phyloP scores from a whole-genome alignment of 2,113 vertebrate species.

The Nettapus auritus region DNA sequence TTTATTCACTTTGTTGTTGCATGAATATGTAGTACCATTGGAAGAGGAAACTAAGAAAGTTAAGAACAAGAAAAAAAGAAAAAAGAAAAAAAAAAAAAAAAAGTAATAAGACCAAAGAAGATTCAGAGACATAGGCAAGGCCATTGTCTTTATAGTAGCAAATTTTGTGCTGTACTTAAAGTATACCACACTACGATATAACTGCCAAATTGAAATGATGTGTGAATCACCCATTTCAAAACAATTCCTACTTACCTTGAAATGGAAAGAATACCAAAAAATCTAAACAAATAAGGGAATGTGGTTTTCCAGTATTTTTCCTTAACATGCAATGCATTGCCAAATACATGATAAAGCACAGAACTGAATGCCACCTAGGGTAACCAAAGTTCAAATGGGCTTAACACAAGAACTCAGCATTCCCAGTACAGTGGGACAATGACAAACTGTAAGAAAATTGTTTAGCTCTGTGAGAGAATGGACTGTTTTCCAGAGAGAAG shows the following conservation, averaged over 20 bases:
- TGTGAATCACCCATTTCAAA: constrained; percentile 35
- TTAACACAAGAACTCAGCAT: background rate
- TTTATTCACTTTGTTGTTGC: background rate
- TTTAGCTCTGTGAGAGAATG: background rate
- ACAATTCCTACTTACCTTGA: constrained; percentile 30
- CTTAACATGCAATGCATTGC: background rate
- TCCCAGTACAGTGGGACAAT: background rate
- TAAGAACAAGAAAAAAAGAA: background rate
- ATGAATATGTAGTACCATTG: background rate
- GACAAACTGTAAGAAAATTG: background rate
- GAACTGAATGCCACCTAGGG: background rate
- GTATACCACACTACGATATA: background rate
- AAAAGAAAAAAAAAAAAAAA: background rate
- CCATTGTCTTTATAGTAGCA: background rate
- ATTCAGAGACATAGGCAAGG: background rate
- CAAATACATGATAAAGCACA: background rate
- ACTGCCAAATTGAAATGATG: background rate
- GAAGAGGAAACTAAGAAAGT: background rate
- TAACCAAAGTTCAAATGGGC: background rate
- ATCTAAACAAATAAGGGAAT: background rate
- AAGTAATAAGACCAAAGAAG: background rate
- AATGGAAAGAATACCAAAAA: constrained; percentile 24
- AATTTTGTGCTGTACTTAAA: background rate
- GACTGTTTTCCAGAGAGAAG: background rate
- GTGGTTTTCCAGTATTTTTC: constrained; percentile 2